Evolutionary conservation across 1,140 invertebrate genomes (phyloP).

Genomic region (Apis cerana): DNA sequence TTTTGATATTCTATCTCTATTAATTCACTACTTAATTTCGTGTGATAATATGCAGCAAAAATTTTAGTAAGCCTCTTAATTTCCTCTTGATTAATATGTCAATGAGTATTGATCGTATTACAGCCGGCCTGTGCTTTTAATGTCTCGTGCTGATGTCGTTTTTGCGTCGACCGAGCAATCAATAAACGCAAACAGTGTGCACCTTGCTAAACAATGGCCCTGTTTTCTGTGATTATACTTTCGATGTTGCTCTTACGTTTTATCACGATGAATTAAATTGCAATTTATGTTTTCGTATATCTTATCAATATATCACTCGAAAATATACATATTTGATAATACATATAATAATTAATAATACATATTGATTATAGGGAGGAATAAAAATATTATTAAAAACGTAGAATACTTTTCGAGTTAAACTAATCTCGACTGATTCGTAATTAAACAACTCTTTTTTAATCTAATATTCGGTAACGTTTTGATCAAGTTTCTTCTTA

Average conservation of each 20-base stretch:
- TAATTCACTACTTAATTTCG: background rate
- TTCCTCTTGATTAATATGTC: slow-evolving; percentile 17
- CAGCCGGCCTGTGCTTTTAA: slow-evolving; percentile 15
- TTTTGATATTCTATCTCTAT: background rate
- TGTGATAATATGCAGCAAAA: slow-evolving; percentile 2
- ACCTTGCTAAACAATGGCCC: background rate
- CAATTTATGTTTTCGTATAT: background rate
- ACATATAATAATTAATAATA: too few relatives aligned
- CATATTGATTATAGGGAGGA: background rate
- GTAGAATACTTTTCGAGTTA: too few relatives aligned
- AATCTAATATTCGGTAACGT: background rate
- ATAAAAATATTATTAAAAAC: background rate
- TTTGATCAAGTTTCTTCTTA: background rate
- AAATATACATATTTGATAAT: background rate
- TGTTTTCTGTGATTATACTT: background rate
- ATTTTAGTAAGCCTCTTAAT: slow-evolving; percentile 9
- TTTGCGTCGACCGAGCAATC: slow-evolving; percentile 27
- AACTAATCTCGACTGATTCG: background rate
- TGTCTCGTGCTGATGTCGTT: slow-evolving; percentile 35
- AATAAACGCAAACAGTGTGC: slow-evolving; percentile 8
- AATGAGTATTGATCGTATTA: slow-evolving; percentile 36
- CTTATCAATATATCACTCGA: background rate
- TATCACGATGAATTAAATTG: background rate
- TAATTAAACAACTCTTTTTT: background rate
- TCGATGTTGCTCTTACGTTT: background rate